Percentiles rank a stretch among this genome's conserved stretches.
phyloP scores from a whole-genome alignment of 2,888 invertebrate species.

The Ophion slaviceki region DNA sequence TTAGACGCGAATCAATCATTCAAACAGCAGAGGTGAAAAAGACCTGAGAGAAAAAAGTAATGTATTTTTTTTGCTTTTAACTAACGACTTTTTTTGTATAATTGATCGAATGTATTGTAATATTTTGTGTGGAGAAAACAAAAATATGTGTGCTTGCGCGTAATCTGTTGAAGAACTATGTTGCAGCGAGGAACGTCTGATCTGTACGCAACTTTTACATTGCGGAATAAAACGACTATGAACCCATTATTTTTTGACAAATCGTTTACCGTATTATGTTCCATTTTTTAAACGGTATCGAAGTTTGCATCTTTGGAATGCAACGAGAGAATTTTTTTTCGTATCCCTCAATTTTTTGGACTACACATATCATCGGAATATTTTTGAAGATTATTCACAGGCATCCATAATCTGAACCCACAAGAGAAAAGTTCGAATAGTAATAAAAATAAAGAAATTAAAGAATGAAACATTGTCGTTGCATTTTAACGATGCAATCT shows the following conservation, averaged over 20 bases:
- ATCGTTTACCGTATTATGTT: not conserved
- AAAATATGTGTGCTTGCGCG: slow-evolving; percentile 33
- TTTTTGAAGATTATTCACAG: too few relatives aligned
- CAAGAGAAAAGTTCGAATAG: too few relatives aligned
- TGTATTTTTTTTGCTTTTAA: slow-evolving; percentile 11
- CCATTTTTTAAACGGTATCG: not conserved
- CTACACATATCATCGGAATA: too few relatives aligned
- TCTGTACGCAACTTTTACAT: slow-evolving; percentile 69
- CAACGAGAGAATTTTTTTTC: too few relatives aligned
- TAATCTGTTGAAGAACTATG: slow-evolving; percentile 19
- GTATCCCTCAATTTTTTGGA: too few relatives aligned
- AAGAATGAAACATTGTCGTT: too few relatives aligned
- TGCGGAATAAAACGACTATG: slow-evolving; percentile 66
- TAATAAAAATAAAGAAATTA: too few relatives aligned
- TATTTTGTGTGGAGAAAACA: slow-evolving; percentile 36
- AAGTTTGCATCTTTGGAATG: too few relatives aligned
- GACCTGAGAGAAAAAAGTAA: slow-evolving; percentile 2
- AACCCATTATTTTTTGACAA: slow-evolving; percentile 26
- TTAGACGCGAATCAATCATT: slow-evolving; percentile 36
- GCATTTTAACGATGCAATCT: not conserved
- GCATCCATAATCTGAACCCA: too few relatives aligned
- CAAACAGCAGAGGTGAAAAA: slow-evolving; percentile 38
- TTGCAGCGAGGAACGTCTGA: slow-evolving; percentile 39
- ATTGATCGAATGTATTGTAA: slow-evolving; percentile 37
- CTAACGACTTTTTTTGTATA: slow-evolving; percentile 11